Conservation (phyloP, 1,140 invertebrate species). For the Lepidotrigona ventralis region DNA sequence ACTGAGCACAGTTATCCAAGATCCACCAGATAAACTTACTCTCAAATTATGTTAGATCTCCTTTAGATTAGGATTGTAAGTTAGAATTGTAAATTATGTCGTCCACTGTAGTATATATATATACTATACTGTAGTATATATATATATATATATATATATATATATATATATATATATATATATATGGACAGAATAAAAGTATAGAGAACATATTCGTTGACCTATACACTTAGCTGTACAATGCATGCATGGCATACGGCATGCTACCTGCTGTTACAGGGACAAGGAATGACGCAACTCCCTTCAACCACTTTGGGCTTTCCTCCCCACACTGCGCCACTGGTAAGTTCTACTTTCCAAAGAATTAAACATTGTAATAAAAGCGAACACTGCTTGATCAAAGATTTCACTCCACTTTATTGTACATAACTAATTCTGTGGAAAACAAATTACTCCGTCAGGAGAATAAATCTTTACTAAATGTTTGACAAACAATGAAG, state of each 20-base stretch:
- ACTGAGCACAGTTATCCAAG: background rate
- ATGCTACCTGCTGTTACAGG: conserved; percentile 80
- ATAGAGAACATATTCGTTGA: conserved; percentile 39
- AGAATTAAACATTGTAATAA: background rate
- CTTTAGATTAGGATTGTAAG: background rate
- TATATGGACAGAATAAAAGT: background rate
- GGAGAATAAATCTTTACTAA: no score
- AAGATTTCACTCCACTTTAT: conserved; percentile 26
- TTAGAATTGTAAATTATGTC: background rate
- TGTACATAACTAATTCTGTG: conserved; percentile 17
- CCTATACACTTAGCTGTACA: conserved; percentile 73
- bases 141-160: no score
- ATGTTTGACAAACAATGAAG: background rate
- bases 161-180: no score
- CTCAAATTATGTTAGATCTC: background rate
- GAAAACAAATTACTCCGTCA: background rate
- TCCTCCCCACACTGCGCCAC: conserved; percentile 70
- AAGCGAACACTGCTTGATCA: conserved; percentile 15
- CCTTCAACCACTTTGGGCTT: conserved; percentile 74
- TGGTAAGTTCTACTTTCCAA: conserved; percentile 74
- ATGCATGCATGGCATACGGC: conserved; percentile 79
- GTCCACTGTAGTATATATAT: background rate
- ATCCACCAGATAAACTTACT: no score
- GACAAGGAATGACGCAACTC: conserved; percentile 80
- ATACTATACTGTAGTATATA: background rate